Evolutionary conservation across 2,888 invertebrate species (phyloP).

Genomic region (Drosophila sordidapex): DNA sequence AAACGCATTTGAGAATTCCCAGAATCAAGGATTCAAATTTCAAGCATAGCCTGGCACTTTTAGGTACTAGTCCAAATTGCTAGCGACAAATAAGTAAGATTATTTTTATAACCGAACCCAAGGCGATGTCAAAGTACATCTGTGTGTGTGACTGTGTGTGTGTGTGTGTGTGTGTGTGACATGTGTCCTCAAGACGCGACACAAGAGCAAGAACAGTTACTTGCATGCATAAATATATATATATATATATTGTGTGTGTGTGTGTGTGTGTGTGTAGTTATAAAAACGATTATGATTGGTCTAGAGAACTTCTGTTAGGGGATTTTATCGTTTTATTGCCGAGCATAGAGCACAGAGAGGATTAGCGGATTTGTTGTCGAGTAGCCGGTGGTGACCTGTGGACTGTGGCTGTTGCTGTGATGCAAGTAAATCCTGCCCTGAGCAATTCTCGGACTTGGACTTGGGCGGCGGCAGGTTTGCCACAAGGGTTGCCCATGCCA

Average conservation of each 20-base stretch:
- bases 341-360: background rate
- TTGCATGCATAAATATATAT: background rate
- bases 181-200: slow-evolving; percentile 44
- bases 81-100: slow-evolving; percentile 78
- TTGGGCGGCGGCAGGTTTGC: slow-evolving; percentile 34
- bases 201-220: slow-evolving; percentile 16
- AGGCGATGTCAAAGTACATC: slow-evolving; percentile 5
- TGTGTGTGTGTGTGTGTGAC: slow-evolving; percentile 43
- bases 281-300: slow-evolving; percentile 82
- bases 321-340: slow-evolving; percentile 71
- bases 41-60: slow-evolving; percentile 48
- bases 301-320: slow-evolving; percentile 63
- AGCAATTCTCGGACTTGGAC: slow-evolving; percentile 10
- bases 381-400: background rate
- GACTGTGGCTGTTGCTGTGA: slow-evolving; percentile 46
- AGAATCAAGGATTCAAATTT: slow-evolving; percentile 79
- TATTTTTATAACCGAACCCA: slow-evolving; percentile 75
- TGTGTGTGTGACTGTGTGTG: slow-evolving; percentile 17
- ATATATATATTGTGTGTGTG: background rate
- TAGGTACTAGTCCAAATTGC: slow-evolving; percentile 49
- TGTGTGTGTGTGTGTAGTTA: slow-evolving; percentile 39
- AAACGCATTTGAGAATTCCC: slow-evolving; percentile 62
- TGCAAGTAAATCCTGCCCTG: slow-evolving; percentile 55
- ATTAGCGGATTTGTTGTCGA: slow-evolving; percentile 42
- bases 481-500: slow-evolving; percentile 49